Conservation (phyloP, 2,113 vertebrate species). For the Chrysemys picta region DNA sequence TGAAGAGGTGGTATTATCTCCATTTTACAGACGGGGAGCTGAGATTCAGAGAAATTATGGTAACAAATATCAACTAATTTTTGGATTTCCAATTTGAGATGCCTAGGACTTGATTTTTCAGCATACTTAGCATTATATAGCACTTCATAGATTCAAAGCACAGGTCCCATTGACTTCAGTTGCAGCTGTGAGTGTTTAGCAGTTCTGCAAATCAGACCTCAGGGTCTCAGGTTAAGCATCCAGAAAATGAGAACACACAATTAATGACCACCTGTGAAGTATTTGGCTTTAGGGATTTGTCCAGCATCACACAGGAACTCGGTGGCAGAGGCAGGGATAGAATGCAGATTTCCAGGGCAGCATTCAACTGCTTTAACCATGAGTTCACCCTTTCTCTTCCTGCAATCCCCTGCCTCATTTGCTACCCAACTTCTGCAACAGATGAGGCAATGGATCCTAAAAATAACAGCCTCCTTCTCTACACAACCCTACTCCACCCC, state of each 20-base stretch:
- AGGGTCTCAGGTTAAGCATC: not conserved
- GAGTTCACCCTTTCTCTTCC: not conserved
- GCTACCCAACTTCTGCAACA: not conserved
- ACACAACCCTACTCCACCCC: not conserved
- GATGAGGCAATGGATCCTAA: not conserved
- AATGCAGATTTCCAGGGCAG: not conserved
- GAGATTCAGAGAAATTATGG: not conserved
- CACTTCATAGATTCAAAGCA: not conserved
- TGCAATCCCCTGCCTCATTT: not conserved
- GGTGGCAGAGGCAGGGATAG: not conserved
- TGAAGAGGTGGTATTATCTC: not conserved
- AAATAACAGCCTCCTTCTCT: not conserved
- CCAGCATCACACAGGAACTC: not conserved
- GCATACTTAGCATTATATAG: not conserved
- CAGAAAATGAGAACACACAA: not conserved
- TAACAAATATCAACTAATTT: not conserved
- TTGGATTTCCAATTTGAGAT: not conserved
- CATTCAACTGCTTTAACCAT: not conserved
- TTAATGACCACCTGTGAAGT: not conserved
- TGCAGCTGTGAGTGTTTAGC: not conserved
- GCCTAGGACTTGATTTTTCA: not conserved
- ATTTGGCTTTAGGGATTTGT: not conserved
- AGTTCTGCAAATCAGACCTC: not conserved
- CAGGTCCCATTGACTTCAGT: not conserved
- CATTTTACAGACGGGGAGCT: not conserved